These are phyloP conservation scores for Nephrotoma appendiculata DNA, from an alignment of 2,888 invertebrate genomes.

Conservation along the genomic window DNA sequence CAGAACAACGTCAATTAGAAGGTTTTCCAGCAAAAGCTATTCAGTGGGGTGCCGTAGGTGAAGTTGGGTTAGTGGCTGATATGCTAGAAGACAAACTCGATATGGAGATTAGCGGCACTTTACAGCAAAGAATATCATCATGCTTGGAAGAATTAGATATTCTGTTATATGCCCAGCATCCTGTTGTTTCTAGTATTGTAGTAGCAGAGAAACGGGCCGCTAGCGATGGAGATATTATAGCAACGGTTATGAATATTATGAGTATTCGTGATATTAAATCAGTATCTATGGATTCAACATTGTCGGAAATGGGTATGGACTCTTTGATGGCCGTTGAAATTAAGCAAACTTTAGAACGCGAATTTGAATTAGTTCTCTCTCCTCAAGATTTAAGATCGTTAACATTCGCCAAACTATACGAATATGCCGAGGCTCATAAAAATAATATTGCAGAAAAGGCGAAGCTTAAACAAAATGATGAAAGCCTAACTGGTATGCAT, in stretches of 20 bases:
- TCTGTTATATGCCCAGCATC: constrained; percentile 52
- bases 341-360: constrained; percentile 79
- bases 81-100: constrained; percentile 54
- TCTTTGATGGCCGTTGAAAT: constrained; percentile 96
- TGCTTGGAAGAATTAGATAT: constrained; percentile 60
- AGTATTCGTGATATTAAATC: constrained; percentile 53
- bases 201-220: constrained; percentile 67
- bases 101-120: constrained; percentile 59
- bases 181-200: constrained; percentile 70
- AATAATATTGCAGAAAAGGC: constrained; percentile 20
- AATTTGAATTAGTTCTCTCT: constrained; percentile 73
- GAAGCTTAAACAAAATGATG: constrained; percentile 24
- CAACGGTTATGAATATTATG: constrained; percentile 55
- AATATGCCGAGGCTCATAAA: constrained; percentile 21
- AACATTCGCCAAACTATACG: constrained; percentile 43
- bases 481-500: constrained; percentile 34
- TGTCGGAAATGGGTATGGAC: constrained; percentile 92
- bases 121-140: constrained; percentile 73
- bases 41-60: constrained; percentile 89
- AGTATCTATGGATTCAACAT: constrained; percentile 50
- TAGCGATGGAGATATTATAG: constrained; percentile 51
- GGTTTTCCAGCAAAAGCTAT: constrained; percentile 70
- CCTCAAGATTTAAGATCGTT: constrained; percentile 73
- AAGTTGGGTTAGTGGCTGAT: constrained; percentile 69
- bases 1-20: constrained; percentile 52